These are phyloP conservation scores for Crossaster papposus DNA, from an alignment of 53 echinoderm and acorn worm genomes.

Conservation along the genomic window DNA sequence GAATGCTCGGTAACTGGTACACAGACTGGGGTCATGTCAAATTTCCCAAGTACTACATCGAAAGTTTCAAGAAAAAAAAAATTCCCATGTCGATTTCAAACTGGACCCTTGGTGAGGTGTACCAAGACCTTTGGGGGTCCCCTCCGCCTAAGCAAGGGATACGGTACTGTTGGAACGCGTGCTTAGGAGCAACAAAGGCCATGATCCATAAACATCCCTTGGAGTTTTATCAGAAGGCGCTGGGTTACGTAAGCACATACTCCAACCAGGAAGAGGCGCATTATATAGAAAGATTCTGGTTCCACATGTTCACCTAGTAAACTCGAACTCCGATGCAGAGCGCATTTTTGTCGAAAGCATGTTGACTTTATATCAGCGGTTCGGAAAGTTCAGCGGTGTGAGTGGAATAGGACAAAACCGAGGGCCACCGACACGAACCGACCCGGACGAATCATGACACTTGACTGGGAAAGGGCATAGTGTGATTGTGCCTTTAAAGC, in stretches of 20 bases:
- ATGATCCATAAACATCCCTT: constrained; percentile 17
- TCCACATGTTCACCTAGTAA: not conserved
- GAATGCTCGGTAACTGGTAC: not conserved
- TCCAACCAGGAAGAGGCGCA: constrained; percentile 30
- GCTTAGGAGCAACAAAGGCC: constrained; percentile 21
- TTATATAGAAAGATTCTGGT: constrained; percentile 44
- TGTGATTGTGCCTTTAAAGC: too few species aligned
- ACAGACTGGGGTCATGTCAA: constrained; percentile 1
- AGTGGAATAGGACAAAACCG: too few species aligned
- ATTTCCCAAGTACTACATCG: not conserved
- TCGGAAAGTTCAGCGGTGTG: too few species aligned
- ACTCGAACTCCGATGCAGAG: too few species aligned
- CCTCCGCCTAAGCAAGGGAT: not conserved
- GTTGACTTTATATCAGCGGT: too few species aligned
- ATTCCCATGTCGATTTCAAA: not conserved
- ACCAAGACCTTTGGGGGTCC: constrained; percentile 11
- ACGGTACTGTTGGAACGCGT: not conserved
- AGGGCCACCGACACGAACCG: too few species aligned
- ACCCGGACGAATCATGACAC: too few species aligned
- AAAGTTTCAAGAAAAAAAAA: not conserved
- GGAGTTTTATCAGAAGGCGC: constrained; percentile 16
- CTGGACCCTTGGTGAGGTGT: not conserved
- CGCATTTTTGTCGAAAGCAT: too few species aligned
- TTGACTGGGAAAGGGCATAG: too few species aligned
- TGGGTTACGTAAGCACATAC: constrained; percentile 12